Conservation (phyloP, 2,797 vertebrate genomes). For the Tenualosa ilisha region DNA sequence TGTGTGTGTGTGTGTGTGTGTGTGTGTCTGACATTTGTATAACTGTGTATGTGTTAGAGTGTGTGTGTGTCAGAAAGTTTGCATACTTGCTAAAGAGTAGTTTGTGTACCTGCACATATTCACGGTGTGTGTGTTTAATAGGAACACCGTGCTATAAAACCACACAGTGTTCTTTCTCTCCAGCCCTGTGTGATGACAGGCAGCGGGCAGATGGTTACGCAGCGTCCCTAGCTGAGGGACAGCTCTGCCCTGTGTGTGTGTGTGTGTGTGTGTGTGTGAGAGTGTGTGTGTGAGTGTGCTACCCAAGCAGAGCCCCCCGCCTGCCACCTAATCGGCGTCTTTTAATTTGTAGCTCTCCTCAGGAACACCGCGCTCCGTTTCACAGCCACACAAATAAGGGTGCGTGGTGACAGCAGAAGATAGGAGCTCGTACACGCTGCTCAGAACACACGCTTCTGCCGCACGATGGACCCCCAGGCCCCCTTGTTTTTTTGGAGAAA, state of each 20-base stretch:
- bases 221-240: neutral
- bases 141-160: neutral
- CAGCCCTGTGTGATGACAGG: neutral
- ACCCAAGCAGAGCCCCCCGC: neutral
- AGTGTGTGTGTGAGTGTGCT: neutral
- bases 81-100: no score
- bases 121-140: neutral
- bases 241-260: neutral
- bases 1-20: conserved; percentile 5
- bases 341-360: conserved; percentile 18
- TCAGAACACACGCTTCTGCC: neutral
- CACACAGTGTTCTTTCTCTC: conserved; percentile 2
- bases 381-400: neutral
- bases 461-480: neutral
- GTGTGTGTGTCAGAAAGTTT: neutral
- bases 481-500: neutral
- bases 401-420: neutral
- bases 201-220: neutral
- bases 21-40: neutral
- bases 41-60: neutral
- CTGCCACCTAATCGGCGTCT: neutral
- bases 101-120: no score
- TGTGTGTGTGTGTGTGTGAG: no score
- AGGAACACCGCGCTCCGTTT: conserved; percentile 5
- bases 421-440: neutral